Base-by-base conservation (phyloP, 2,797 vertebrate species). In the Lepidocolaptes lacrymiger region DNA sequence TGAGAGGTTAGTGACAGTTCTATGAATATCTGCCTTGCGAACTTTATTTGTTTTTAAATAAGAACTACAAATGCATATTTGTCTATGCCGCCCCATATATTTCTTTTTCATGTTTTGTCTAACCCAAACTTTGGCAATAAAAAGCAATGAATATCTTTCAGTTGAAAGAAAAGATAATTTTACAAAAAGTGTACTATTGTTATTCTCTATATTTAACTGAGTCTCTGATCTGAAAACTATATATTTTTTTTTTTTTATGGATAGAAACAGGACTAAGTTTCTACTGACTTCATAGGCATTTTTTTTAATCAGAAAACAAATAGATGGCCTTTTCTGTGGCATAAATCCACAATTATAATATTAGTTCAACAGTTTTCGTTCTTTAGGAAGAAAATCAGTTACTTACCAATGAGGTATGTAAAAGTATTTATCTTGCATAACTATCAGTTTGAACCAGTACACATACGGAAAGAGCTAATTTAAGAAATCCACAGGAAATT, bases 401-500 rank as follows among this genome's bases (percentile, higher is more conserved):
- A 69, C 59, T 89, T 79, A 76, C 52, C 69, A 93, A 36, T 67
- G 82, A 92, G 67, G 88, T 95, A 82, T 67, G 28, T 69, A 81
- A 86, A 92, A 96, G 56, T 85, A 71, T 86, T 93, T 96, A 88
- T 94, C 92, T 95, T 81, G 69, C 91, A 95, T 93, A 95, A 94
- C 86, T 90, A 95, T 96, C 93, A 51, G 55, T 88, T 87, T 82
- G 63, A 96, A 93, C 94, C 85, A 95, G 66, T 93, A 56, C 86
- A 80, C 80, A 71, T 96, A 79, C 28, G 71, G 95, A 83, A 96
- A 92, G 82, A 96, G 80, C 88, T 95, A 95, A 97, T 97, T 96
- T 97, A 96, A 93, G 95, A 96, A 92, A 91, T 90, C 95, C 76
- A 67, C 94, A 81, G 94, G 96, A 96, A 96, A 92, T 96, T 86